Evolutionary conservation across 2,888 invertebrate species (phyloP).

Genomic region (Monoplex corrugatus): DNA sequence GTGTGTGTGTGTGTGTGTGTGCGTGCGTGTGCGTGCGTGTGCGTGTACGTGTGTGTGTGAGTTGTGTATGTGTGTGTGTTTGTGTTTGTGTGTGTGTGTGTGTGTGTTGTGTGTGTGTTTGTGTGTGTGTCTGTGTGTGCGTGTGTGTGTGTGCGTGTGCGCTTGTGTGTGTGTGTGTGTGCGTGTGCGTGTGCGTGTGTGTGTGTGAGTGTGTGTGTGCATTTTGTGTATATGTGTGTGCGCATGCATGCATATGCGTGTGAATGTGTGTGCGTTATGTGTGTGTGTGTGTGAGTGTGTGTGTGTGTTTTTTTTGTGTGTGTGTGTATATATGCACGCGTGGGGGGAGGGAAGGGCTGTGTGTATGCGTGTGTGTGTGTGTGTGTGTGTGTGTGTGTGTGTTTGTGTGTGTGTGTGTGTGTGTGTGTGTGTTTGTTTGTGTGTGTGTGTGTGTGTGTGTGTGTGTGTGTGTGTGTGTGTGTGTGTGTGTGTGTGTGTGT

Average conservation of each 20-base stretch:
- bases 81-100: not conserved
- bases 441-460: not conserved
- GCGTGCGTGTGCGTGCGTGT: not conserved
- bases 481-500: not conserved
- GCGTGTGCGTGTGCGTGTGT: not conserved
- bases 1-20: not conserved
- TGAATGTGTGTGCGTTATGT: not conserved
- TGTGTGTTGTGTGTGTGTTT: conserved; percentile 30
- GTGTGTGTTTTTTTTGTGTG: not conserved
- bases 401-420: not conserved
- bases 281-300: not conserved
- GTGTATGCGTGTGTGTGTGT: not conserved
- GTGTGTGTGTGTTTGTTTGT: too few relatives aligned
- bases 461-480: not conserved
- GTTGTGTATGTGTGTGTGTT: not conserved
- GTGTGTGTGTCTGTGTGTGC: conserved; percentile 20
- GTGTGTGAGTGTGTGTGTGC: too few relatives aligned
- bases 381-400: too few relatives aligned
- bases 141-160: not conserved
- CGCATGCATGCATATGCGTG: not conserved
- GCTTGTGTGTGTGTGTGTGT: conserved; percentile 12
- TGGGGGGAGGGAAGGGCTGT: not conserved
- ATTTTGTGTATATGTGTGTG: not conserved
- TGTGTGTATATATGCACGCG: not conserved
- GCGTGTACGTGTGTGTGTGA: not conserved